Evolutionary conservation across 2,797 vertebrate genomes (phyloP).

Genomic region (Heterohyrax brucei): DNA sequence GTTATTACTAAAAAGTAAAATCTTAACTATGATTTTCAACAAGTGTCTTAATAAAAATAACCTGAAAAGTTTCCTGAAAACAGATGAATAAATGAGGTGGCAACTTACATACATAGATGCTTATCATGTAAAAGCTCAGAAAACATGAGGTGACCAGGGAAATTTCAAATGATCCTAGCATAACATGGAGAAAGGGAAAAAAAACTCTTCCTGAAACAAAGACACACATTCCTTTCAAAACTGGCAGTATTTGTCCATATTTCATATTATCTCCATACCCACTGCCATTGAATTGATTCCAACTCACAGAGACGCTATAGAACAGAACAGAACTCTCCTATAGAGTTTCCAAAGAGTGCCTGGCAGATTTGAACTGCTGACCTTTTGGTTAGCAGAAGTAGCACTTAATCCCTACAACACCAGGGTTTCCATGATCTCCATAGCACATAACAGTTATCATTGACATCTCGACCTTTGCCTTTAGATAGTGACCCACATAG

Average conservation of each 20-base stretch:
- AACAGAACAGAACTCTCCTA: too few relatives aligned
- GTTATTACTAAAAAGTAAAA: not conserved
- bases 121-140: conserved; percentile 58
- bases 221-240: conserved; percentile 8
- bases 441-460: not conserved
- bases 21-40: conserved; percentile 26
- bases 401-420: too few relatives aligned
- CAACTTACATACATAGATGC: not conserved
- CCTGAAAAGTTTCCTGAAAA: conserved; percentile 56
- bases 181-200: not conserved
- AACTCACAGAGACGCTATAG: too few relatives aligned
- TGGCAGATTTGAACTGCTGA: too few relatives aligned
- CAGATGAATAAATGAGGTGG: not conserved
- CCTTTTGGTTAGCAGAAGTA: too few relatives aligned
- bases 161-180: not conserved
- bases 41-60: not conserved
- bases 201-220: conserved; percentile 22
- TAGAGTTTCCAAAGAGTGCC: too few relatives aligned
- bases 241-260: not conserved
- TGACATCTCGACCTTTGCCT: not conserved
- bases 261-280: conserved; percentile 36
- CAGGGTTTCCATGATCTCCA: not conserved
- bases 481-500: not conserved
- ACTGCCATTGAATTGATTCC: too few relatives aligned
- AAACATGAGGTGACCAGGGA: not conserved